Base-by-base conservation (phyloP, 2,888 invertebrate species). In the Atrina japonica region DNA sequence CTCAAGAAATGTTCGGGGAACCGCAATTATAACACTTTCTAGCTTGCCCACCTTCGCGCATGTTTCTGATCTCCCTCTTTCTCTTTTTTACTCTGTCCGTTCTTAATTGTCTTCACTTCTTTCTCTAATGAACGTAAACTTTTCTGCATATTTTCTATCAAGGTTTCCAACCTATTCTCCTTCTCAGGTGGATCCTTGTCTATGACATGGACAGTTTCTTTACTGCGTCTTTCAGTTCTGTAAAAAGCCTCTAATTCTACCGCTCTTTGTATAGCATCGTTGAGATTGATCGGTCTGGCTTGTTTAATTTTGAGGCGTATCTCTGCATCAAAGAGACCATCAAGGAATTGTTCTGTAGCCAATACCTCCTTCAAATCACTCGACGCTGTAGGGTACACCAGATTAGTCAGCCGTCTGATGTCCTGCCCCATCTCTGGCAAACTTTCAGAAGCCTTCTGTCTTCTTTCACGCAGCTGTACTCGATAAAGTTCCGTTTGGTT, bases 401-500 rank as follows among this genome's bases (percentile, higher is more conserved):
- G 30, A 47, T 66, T 63, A 16, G 56, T 43, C 14, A 69, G 41
- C 40, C 64, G 53, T 27, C 58, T 23, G 18, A 67, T 66, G 30
- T 43, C 70, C 40, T 70, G 70, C 11, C 59, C 70, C 43, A 65
- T 41, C 27, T 65, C 59, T 18, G 55, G 53, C 47, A 71, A 56
- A 29, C 30, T 40, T 41, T 71, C 66, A n/a, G 60, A 45, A 2
- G 61, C 60, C 40, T 49, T 71, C 43, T 66, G 66, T 23, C 61
- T 35, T 27, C 70, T 59, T 11, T 71, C 66, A n/a, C 66, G 9
- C 1, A 71, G 58, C 59, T 72, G n/a, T n/a, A n/a, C n/a, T n/a
- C n/a, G 63, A 23, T 67, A 72, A 0, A 72, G 47, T 40, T 72
- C 64, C n/a, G 63, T 63, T 45, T 69, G 64, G n/a, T 69, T 65